A percentile compares a stretch with the other conserved stretches of the same genome.
Conservation (phyloP, 2,113 vertebrate species). For the Fregetta grallaria region DNA sequence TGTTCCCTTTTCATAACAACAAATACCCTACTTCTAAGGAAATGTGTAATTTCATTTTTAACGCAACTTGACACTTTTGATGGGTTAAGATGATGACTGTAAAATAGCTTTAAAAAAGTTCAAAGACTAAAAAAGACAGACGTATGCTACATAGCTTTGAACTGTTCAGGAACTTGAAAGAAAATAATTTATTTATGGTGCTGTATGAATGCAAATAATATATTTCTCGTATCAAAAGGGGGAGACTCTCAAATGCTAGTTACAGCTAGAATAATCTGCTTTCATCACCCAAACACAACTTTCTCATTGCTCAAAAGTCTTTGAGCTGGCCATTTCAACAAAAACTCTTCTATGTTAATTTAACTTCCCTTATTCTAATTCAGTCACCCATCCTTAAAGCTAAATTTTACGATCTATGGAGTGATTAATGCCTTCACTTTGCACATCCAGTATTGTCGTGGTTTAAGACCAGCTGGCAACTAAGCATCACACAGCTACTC, state of each 20-base stretch:
- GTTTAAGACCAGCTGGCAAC: background rate
- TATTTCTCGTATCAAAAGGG: background rate
- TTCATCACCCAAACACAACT: background rate
- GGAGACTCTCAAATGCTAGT: background rate
- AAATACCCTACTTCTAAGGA: background rate
- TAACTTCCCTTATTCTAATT: background rate
- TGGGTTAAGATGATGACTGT: slow-evolving; percentile 35
- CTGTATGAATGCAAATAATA: background rate
- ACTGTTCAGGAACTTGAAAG: background rate
- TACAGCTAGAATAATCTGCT: background rate
- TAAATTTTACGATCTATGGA: background rate
- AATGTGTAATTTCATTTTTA: slow-evolving; percentile 38
- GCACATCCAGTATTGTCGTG: fast-evolving
- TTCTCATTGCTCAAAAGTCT: background rate
- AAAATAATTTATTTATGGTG: background rate
- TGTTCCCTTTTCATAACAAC: background rate
- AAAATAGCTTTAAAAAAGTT: slow-evolving; percentile 45
- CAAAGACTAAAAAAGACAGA: slow-evolving; percentile 10
- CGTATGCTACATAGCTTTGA: background rate
- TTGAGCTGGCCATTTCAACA: background rate
- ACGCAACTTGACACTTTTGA: slow-evolving; percentile 21
- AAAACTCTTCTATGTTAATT: background rate
- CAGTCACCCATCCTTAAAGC: background rate
- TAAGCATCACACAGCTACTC: background rate
- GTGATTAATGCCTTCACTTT: background rate